These are phyloP conservation scores for Setipinna tenuifilis DNA, from an alignment of 2,797 vertebrate species.

Conservation along the genomic window DNA sequence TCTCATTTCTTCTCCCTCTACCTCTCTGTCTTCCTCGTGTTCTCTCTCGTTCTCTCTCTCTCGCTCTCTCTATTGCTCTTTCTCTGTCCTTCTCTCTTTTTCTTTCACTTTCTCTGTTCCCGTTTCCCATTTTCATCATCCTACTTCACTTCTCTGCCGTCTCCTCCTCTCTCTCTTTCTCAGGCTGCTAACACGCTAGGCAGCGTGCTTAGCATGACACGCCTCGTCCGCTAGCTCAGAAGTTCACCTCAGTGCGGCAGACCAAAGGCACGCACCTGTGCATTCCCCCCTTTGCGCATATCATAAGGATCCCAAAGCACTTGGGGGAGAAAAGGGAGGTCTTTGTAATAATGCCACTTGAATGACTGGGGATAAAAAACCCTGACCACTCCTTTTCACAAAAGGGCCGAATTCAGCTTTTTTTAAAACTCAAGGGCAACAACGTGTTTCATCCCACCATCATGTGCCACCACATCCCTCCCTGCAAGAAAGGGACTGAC, in stretches of 20 bases:
- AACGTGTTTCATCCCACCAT: not conserved
- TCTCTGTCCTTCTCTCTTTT: not conserved
- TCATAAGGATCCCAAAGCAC: not conserved
- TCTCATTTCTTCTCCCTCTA: not conserved
- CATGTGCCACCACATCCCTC: too few relatives aligned
- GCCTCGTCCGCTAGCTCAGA: not conserved
- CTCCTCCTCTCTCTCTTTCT: not conserved
- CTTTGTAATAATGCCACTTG: constrained; percentile 10
- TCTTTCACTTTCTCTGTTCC: not conserved
- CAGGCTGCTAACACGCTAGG: not conserved
- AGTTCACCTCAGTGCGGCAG: not conserved
- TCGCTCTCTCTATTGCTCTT: constrained; percentile 3
- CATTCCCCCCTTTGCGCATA: not conserved
- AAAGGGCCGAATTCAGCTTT: not conserved
- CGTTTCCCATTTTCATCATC: not conserved
- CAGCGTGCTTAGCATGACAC: not conserved
- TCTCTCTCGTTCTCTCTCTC: not conserved
- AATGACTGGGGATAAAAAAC: not conserved
- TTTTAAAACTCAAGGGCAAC: constrained; percentile 1
- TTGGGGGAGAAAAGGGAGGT: not conserved
- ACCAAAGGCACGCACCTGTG: not conserved
- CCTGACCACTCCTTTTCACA: not conserved
- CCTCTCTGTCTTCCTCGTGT: too few relatives aligned
- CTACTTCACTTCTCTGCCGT: not conserved
- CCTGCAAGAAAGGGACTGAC: not conserved